These are phyloP conservation scores for Lymantria monacha DNA, from an alignment of 2,888 invertebrate genomes.

Conservation along the genomic window DNA sequence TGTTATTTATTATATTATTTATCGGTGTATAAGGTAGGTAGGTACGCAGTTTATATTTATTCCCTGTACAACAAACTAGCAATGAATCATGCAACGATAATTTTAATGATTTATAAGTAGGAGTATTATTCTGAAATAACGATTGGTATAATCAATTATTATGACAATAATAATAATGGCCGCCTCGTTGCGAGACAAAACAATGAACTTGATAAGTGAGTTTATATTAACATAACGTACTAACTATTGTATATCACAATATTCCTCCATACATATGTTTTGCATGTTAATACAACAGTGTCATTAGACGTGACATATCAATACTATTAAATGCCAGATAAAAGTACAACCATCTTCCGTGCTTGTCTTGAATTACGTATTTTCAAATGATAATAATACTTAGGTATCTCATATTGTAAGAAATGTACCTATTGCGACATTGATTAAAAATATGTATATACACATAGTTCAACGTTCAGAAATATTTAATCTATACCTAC, in stretches of 20 bases:
- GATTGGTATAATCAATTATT: conserved; percentile 39
- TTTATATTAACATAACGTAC: conserved; percentile 35
- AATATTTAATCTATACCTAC: background rate
- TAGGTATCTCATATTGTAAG: too few species aligned
- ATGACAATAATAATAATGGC: conserved; percentile 38
- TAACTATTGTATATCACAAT: conserved; percentile 26
- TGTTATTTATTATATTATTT: conserved; percentile 8
- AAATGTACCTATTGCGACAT: too few species aligned
- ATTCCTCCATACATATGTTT: conserved; percentile 11
- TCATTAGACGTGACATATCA: conserved; percentile 65
- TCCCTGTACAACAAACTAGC: background rate
- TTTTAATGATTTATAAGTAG: conserved; percentile 18
- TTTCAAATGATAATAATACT: too few species aligned
- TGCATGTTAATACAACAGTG: conserved; percentile 44
- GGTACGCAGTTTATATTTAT: conserved; percentile 7
- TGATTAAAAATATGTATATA: too few species aligned
- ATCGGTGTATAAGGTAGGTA: background rate
- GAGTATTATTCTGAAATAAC: background rate
- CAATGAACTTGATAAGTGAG: conserved; percentile 43
- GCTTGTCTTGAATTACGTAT: conserved; percentile 23
- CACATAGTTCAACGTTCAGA: conserved; percentile 22
- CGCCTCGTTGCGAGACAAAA: conserved; percentile 41
- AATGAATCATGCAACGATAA: conserved; percentile 21
- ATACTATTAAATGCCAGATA: conserved; percentile 54
- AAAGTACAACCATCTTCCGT: conserved; percentile 52